Evolutionary conservation across 1,140 invertebrate species (phyloP).

Genomic region (Aphaenogaster rudis): DNA sequence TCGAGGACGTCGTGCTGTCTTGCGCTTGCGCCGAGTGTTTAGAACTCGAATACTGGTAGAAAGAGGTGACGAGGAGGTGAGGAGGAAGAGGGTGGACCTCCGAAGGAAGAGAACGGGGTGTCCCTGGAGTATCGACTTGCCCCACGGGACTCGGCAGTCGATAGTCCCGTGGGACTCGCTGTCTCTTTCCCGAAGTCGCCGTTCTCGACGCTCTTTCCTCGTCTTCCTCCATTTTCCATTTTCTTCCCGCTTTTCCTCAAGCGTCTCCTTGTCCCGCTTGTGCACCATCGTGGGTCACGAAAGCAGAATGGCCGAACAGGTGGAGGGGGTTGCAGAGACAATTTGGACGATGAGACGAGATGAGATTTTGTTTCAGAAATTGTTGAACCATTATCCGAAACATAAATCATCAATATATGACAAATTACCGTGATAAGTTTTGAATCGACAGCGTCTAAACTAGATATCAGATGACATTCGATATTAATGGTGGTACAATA

Average conservation of each 20-base stretch:
- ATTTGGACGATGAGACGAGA: constrained; percentile 29
- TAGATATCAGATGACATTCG: not conserved
- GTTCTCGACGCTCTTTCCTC: constrained; percentile 35
- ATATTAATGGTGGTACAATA: not conserved
- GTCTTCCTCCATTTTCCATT: constrained; percentile 43
- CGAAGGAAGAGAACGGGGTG: constrained; percentile 77
- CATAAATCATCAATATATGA: not conserved
- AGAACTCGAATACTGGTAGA: constrained; percentile 81
- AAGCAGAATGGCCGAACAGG: constrained; percentile 50
- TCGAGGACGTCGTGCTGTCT: constrained; percentile 44
- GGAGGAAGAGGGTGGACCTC: constrained; percentile 72
- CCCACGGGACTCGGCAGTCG: constrained; percentile 86
- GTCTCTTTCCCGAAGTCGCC: constrained; percentile 75
- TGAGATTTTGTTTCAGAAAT: constrained; percentile 60
- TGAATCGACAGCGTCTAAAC: not conserved
- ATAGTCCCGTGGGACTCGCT: constrained; percentile 86
- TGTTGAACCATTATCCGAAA: constrained; percentile 8
- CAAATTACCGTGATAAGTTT: not conserved
- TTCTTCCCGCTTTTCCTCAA: constrained; percentile 60
- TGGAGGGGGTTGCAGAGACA: constrained; percentile 50
- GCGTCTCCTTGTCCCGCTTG: constrained; percentile 52
- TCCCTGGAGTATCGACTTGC: constrained; percentile 87
- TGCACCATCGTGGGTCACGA: constrained; percentile 58
- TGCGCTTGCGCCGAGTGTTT: constrained; percentile 84
- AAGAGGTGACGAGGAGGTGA: constrained; percentile 80